These are phyloP conservation scores for Coleophora flavipennella DNA, from an alignment of 2,888 invertebrate genomes.

Conservation along the genomic window DNA sequence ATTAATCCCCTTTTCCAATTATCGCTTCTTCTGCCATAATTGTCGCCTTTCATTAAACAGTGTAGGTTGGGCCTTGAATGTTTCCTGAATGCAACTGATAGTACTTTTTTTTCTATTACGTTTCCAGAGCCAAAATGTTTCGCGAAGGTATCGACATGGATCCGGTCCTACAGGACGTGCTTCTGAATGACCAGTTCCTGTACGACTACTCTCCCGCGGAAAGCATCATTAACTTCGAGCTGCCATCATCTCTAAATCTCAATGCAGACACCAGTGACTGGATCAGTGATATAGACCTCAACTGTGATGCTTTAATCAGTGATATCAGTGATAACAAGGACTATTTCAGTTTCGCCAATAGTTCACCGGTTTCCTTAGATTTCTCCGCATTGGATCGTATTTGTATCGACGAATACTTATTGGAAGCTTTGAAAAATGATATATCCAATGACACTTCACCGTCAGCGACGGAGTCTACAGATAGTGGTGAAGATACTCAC, in stretches of 20 bases:
- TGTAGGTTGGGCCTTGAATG: not conserved
- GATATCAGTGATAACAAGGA: constrained; percentile 41
- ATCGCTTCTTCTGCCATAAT: not conserved
- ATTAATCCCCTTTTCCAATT: not conserved
- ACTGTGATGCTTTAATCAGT: constrained; percentile 53
- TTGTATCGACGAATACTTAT: constrained; percentile 50
- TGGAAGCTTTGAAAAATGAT: constrained; percentile 48
- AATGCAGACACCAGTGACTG: constrained; percentile 40
- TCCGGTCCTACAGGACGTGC: constrained; percentile 42
- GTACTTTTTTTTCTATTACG: constrained; percentile 4
- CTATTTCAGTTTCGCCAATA: constrained; percentile 33
- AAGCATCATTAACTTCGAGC: constrained; percentile 60
- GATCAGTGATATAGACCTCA: constrained; percentile 52
- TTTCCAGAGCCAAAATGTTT: constrained; percentile 49
- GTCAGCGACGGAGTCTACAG: constrained; percentile 32
- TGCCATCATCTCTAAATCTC: constrained; percentile 32
- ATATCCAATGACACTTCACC: constrained; percentile 37
- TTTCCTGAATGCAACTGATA: too few species aligned
- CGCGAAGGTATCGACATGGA: constrained; percentile 41
- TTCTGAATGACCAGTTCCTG: constrained; percentile 50
- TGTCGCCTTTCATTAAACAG: too few species aligned
- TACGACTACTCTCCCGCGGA: constrained; percentile 61
- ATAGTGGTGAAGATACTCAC: constrained; percentile 28
- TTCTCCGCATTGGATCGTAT: constrained; percentile 56
- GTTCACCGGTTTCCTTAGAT: constrained; percentile 43